These are phyloP conservation scores for Drosophila mimica DNA, from an alignment of 2,888 invertebrate genomes.

Conservation along the genomic window DNA sequence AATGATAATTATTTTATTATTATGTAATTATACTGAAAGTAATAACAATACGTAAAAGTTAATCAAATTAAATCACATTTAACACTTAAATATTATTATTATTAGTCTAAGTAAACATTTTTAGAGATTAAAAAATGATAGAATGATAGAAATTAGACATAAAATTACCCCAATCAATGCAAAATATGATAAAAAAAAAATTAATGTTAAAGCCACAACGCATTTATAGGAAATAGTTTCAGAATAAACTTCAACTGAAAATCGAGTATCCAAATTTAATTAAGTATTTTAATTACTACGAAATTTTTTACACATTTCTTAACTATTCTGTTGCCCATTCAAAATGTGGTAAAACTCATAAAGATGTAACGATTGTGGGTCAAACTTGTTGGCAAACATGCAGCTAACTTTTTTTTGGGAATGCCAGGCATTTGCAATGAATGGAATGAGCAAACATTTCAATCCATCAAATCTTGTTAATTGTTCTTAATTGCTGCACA, in stretches of 20 bases:
- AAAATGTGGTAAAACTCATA: not conserved
- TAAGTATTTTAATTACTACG: no score
- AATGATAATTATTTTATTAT: not conserved
- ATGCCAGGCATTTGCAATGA: constrained; percentile 33
- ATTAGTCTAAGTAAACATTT: not conserved
- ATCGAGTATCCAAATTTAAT: not conserved
- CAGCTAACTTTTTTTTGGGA: constrained; percentile 18
- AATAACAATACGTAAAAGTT: not conserved
- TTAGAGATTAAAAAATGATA: not conserved
- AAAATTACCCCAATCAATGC: not conserved
- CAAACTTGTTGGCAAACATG: constrained; percentile 14
- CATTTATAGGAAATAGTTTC: not conserved
- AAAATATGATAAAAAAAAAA: not conserved
- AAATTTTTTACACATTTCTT: not conserved
- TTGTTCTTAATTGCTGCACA: constrained; percentile 73
- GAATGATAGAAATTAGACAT: not conserved
- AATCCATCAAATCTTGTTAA: constrained; percentile 69
- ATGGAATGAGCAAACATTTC: constrained; percentile 46
- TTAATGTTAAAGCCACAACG: not conserved
- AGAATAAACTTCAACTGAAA: not conserved
- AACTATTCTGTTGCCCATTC: not conserved
- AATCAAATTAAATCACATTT: not conserved
- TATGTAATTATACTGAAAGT: not conserved
- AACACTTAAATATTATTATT: not conserved
- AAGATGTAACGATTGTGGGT: constrained; percentile 18